phyloP scores from a whole-genome alignment of 1,140 invertebrate species.

The Pristionchus pacificus region DNA sequence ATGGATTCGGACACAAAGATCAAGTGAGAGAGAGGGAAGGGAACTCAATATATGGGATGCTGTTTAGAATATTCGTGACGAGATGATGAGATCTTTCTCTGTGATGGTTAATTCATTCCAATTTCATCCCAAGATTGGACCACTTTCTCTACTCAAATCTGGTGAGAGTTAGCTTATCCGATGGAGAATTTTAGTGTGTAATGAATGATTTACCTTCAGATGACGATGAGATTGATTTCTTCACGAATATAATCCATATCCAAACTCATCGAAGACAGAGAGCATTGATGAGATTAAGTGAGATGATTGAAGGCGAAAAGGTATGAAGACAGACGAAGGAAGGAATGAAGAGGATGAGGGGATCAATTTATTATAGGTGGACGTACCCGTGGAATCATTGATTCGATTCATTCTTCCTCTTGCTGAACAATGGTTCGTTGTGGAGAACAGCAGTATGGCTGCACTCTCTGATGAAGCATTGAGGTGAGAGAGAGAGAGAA shows the following conservation, averaged over 20 bases:
- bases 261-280: conserved; percentile 21
- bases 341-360: conserved; percentile 65
- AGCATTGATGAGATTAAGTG: conserved; percentile 5
- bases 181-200: not conserved
- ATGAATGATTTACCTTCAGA: conserved; percentile 15
- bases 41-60: conserved; percentile 64
- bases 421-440: conserved; percentile 73
- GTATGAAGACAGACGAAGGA: no score
- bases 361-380: conserved; percentile 64
- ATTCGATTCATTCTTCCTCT: conserved; percentile 81
- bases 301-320: no score
- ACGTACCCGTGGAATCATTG: conserved; percentile 69
- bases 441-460: conserved; percentile 73
- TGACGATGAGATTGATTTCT: conserved; percentile 28
- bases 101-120: not conserved
- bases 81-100: conserved; percentile 16
- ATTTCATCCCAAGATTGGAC: not conserved
- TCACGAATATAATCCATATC: conserved; percentile 28
- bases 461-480: conserved; percentile 76
- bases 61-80: conserved; percentile 41
- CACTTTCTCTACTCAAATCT: not conserved
- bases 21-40: conserved; percentile 69
- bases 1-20: conserved; percentile 28
- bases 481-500: conserved; percentile 13
- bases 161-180: not conserved